A percentile compares a stretch with the other conserved stretches of the same genome.
Conservation (phyloP, 2,888 invertebrate species). For the Chrysina gloriosa region DNA sequence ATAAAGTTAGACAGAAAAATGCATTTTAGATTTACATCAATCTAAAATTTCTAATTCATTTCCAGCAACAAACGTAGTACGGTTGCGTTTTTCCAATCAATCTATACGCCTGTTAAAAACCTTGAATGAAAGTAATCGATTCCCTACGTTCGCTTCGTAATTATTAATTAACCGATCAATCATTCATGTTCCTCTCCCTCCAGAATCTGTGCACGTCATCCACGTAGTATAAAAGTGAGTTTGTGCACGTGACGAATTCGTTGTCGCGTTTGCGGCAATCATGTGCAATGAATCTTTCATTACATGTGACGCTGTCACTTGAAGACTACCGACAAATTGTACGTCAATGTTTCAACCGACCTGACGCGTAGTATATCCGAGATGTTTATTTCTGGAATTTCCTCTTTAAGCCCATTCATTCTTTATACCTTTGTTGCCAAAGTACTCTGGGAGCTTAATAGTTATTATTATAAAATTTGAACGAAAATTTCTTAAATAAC, state of each 20-base stretch:
- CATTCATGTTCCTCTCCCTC: slow-evolving; percentile 7
- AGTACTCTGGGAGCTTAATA: no score
- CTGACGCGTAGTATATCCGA: background rate
- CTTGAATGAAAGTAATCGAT: slow-evolving; percentile 34
- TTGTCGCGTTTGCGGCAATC: slow-evolving; percentile 15
- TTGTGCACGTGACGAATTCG: slow-evolving; percentile 20
- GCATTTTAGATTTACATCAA: no score
- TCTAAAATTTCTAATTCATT: no score
- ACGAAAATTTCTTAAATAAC: no score
- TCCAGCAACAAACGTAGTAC: background rate
- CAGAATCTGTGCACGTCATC: background rate
- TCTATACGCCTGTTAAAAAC: slow-evolving; percentile 19
- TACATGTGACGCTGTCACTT: slow-evolving; percentile 26
- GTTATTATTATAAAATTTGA: no score
- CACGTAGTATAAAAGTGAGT: slow-evolving; percentile 4
- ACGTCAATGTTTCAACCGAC: background rate
- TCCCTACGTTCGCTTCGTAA: slow-evolving; percentile 28
- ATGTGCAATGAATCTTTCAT: slow-evolving; percentile 31
- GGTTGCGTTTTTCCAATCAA: background rate
- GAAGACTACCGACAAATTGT: slow-evolving; percentile 4
- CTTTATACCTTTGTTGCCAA: background rate
- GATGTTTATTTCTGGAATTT: background rate
- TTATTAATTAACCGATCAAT: slow-evolving; percentile 37
- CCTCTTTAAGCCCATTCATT: background rate
- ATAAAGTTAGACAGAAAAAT: no score